Base-by-base conservation (phyloP, 2,113 vertebrate species). In the Ictalurus furcatus region DNA sequence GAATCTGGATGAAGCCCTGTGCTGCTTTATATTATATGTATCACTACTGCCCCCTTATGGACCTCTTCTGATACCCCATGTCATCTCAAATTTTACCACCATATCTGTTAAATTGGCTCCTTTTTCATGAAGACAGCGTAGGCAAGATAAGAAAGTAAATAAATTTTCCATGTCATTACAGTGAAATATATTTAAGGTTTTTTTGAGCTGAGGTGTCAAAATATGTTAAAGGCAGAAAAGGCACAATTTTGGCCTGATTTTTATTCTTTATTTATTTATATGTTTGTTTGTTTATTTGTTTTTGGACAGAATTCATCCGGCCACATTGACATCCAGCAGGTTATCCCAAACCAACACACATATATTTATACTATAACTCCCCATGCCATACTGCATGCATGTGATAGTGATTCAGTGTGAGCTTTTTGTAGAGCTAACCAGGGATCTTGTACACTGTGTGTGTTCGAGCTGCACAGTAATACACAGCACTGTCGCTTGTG, bases 381-480 rank as follows among this genome's bases (percentile, higher is more conserved):
- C 6, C 13, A 40, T 71, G 30, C 67, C 30, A 71, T 30, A 16
- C n/a, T 67, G 65, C n/a, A 30, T 67, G 65, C n/a, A 69, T 71
- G 17, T 74, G 37, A 44, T n/a, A 14, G 23, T 28, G 44, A 78
- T 48, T 69, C 61, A 85, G 19, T 52, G 16, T 56, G 14, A 81
- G 67, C 84, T 90, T 90, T 83, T 86, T 88, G 87, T 69, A 48
- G 82, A 67, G 65, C 34, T 40, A n/a, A 65, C 44, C 5, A 37
- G 25, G 6, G 7, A 19, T 11, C 17, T 44, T 8, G 9, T 11
- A 2, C 9, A 69, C 84, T 80, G 84, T 89, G 88, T 14, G 21
- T 8, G 12, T 56, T 88, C 88, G 90, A 30, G 90, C 92, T 87
- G 93, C 94, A 85, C 94, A 94, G 91, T 84, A 94, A 92, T 94